Conservation (phyloP, 2,113 vertebrate genomes). For the Rhizomys pruinosus region DNA sequence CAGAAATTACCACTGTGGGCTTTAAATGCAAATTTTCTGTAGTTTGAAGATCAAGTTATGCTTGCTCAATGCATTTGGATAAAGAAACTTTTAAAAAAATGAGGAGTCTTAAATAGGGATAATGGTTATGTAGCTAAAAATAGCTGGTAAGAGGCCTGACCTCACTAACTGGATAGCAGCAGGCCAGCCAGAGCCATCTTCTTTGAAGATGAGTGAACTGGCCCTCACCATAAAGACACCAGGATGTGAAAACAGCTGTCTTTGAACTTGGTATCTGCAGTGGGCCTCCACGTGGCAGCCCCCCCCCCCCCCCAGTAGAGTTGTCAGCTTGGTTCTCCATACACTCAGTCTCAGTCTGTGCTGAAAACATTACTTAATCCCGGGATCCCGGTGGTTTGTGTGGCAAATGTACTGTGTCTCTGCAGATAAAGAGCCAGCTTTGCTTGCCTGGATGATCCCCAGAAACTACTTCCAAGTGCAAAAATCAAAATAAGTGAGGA, state of each 20-base stretch:
- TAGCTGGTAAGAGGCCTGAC: slow-evolving; percentile 42
- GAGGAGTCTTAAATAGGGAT: slow-evolving; percentile 63
- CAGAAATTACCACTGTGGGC: not conserved
- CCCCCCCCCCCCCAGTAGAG: not conserved
- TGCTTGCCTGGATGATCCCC: not conserved
- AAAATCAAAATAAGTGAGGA: not conserved
- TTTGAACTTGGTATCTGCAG: not conserved
- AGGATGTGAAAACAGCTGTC: not conserved
- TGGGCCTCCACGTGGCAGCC: not conserved
- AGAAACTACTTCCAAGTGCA: not conserved
- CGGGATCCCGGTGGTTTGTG: not conserved
- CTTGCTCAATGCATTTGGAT: not conserved
- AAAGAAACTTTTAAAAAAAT: slow-evolving; percentile 49
- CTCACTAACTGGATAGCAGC: not conserved
- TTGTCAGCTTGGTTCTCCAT: not conserved
- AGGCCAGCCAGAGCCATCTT: no score
- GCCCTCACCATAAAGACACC: not conserved
- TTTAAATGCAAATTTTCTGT: not conserved
- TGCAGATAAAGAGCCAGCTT: fast-evolving
- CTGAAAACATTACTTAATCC: slow-evolving; percentile 54
- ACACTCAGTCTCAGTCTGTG: not conserved
- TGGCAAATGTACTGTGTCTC: not conserved
- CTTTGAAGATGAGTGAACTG: not conserved
- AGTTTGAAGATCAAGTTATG: not conserved
- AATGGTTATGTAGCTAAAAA: slow-evolving; percentile 65